A percentile compares a stretch with the other conserved stretches of the same genome.
These are phyloP conservation scores for Psylliodes chrysocephalus DNA, from an alignment of 2,888 invertebrate genomes.

Conservation along the genomic window DNA sequence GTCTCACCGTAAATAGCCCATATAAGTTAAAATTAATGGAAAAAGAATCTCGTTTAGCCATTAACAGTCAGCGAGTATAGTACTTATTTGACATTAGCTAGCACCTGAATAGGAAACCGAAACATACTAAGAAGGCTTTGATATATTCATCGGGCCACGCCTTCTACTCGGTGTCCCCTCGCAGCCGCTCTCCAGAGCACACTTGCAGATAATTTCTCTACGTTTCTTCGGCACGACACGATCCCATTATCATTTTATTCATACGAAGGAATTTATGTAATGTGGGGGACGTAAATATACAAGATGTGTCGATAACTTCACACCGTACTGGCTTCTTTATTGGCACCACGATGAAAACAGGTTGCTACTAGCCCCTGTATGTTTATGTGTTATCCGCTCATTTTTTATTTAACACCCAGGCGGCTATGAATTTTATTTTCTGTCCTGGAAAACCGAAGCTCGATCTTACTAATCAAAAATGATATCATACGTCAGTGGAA, in stretches of 20 bases:
- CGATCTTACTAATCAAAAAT: too few relatives aligned
- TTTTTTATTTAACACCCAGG: too few relatives aligned
- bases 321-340: not conserved
- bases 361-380: not conserved
- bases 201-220: slow-evolving; percentile 43
- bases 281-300: slow-evolving; percentile 40
- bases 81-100: not conserved
- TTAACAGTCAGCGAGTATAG: not conserved
- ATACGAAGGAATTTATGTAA: slow-evolving; percentile 45
- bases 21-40: too few relatives aligned
- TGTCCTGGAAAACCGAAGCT: too few relatives aligned
- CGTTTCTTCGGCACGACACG: slow-evolving; percentile 45
- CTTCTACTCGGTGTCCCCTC: slow-evolving; percentile 19
- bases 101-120: slow-evolving; percentile 6
- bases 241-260: slow-evolving; percentile 47
- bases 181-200: slow-evolving; percentile 25
- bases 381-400: too few relatives aligned
- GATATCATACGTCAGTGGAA: too few relatives aligned
- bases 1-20: too few relatives aligned
- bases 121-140: slow-evolving; percentile 3
- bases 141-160: slow-evolving; percentile 1
- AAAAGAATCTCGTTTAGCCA: not conserved
- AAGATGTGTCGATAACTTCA: slow-evolving; percentile 33
- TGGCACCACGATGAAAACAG: not conserved
- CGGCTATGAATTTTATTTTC: too few relatives aligned